Conservation (phyloP, 2,888 invertebrate species). For the Dryobotodes eremita region DNA sequence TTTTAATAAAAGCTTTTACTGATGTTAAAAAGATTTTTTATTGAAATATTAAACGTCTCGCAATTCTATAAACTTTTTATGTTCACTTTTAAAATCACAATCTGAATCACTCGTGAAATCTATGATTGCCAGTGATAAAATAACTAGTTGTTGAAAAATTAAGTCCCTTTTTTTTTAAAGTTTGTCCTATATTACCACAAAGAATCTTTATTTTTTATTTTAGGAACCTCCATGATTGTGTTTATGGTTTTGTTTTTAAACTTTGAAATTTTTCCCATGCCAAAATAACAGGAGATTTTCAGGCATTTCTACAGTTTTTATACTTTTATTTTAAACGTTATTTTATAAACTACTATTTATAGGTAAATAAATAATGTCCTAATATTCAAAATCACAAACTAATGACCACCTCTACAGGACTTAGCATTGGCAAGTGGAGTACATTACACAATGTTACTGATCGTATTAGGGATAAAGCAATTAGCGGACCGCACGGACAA, state of each 20-base stretch:
- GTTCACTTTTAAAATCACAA: slow-evolving; percentile 43
- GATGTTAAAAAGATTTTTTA: slow-evolving; percentile 32
- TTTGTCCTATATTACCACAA: no score
- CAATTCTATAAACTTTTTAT: slow-evolving; percentile 33
- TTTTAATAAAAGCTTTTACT: slow-evolving; percentile 38
- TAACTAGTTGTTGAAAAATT: not conserved
- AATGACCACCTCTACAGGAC: not conserved
- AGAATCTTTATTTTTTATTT: not conserved
- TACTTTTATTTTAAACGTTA: not conserved
- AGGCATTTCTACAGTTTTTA: not conserved
- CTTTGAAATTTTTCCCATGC: not conserved
- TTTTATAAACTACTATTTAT: not conserved
- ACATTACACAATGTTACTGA: slow-evolving; percentile 40
- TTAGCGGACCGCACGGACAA: slow-evolving; percentile 28
- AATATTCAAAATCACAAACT: not conserved
- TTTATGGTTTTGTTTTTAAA: not conserved
- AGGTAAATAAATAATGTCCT: not conserved
- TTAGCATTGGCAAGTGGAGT: slow-evolving; percentile 10
- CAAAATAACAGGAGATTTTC: not conserved
- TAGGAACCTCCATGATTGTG: not conserved
- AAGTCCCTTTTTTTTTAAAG: not conserved
- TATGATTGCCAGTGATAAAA: slow-evolving; percentile 33
- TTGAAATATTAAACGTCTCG: slow-evolving; percentile 43
- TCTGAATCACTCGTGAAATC: slow-evolving; percentile 22
- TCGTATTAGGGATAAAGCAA: slow-evolving; percentile 34